Evolutionary conservation across 92 coral and sea anemone species (phyloP), one percentile per base, ranked within the genome.

Genomic region (Galaxea fascicularis): DNA sequence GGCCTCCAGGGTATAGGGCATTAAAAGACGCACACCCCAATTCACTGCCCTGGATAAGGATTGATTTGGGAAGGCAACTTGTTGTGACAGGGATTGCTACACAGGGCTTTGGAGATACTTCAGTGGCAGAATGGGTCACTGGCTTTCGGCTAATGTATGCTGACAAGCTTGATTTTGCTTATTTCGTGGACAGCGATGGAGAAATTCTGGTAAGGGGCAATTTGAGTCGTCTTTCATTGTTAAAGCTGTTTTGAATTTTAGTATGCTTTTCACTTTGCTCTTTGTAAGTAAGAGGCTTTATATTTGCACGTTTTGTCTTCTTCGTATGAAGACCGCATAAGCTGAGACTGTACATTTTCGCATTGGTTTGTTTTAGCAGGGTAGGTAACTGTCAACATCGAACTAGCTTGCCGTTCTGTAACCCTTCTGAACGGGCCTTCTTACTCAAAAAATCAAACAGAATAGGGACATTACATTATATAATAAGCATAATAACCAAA

Each of bases 11-110:
- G 4, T 84, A 84, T 27, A 73, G 88, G 39, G 82, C 80, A 28
- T 8, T 44, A 3, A 45, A 54, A 11, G 49, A n/a, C 27, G 77
- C 51, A 56, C 84, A 73, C 46, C 80, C 60, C n/a, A 87, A 84
- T 74, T 78, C 84, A 15, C 25, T 57, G 16, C 92, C 92, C 10
- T 94, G 98, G 98, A 71, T 94, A 60, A 93, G 83, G 59, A 63
- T 94, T 18, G 91, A 91, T 12, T 65, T 94, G 12, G 92, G 79
- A 14, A 27, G 70, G 28, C 64, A 77, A 65, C 77, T 74, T 58
- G 82, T 81, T 79, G 88, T 94, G n/a, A 92, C 95, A 14, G 93
- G 87, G 14, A 80, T 94, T 14, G 86, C 98, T 17, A 94, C 98
- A 1, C 98, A 94, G 62, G 98, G 98, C n/a, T 91, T 83, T 74